Conservation (phyloP, 2,113 vertebrate species). For the Hemiprocne comata region DNA sequence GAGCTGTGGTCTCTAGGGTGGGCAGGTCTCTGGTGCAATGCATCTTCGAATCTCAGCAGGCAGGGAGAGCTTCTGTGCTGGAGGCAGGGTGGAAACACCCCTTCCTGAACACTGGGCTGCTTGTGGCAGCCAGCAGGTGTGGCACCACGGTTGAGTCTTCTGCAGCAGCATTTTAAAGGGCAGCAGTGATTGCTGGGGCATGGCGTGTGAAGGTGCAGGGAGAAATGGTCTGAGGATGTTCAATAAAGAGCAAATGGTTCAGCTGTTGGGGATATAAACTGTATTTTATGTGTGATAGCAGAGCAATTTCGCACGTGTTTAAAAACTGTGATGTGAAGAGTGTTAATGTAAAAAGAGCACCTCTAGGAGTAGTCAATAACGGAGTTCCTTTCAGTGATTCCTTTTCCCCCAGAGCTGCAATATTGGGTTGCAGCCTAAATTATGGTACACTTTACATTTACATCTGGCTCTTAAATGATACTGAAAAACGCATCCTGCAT, state of each 20-base stretch:
- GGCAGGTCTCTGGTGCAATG: neutral
- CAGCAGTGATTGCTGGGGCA: neutral
- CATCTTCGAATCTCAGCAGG: neutral
- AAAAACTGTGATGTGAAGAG: neutral
- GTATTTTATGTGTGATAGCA: neutral
- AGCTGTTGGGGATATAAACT: neutral
- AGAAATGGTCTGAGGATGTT: neutral
- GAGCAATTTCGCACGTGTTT: neutral
- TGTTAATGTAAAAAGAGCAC: neutral
- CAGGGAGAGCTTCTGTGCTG: neutral
- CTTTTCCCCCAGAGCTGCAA: neutral
- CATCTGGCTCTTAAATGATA: neutral
- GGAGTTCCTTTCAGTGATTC: neutral
- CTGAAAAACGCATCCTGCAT: neutral
- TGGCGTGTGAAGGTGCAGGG: accelerated
- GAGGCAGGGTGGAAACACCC: neutral
- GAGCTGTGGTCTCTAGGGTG: neutral
- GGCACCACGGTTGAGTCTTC: accelerated
- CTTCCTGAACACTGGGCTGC: accelerated
- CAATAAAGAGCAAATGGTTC: neutral
- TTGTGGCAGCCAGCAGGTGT: accelerated
- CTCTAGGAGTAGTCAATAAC: neutral
- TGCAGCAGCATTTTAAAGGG: neutral
- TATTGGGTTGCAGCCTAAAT: neutral
- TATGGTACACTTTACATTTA: neutral